Evolutionary conservation across 2,113 vertebrate genomes (phyloP), one percentile per base, ranked within the genome.

Genomic region (Potamarius usumacintae): DNA sequence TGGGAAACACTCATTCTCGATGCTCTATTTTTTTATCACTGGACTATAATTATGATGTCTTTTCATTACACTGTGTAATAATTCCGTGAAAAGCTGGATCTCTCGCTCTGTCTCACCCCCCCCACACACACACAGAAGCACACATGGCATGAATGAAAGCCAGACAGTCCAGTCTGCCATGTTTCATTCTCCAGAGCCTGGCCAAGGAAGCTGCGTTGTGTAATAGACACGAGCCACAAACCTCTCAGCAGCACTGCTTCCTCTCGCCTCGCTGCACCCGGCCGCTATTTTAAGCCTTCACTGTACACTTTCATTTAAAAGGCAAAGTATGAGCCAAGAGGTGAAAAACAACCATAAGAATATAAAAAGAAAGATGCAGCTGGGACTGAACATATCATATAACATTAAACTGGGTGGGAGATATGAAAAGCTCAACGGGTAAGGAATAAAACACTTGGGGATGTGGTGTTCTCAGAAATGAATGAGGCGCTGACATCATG

Each of bases 261-360:
- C 90, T 91, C 90, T 86, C 63, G 87, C 84, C 86, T 91, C 89
- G 90, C 65, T 89, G 91, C 92, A 90, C 88, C 78, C 85, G 7
- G 55, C 84, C 25, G 71, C 93, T 95, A 95, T 94, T 94, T 94
- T 94, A 92, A 93, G 92, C 92, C 84, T 79, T 27, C 89, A 65
- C 90, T 90, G 82, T 85, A 63, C 72, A 87, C 78, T 90, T 90
- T 67, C 62, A 81, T 30, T 80, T n/a, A 15, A 76, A 50, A 42
- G n/a, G n/a, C 2, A 48, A 63, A 57, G 27, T 25, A 79, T 87
- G 89, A 82, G 57, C 90, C 86, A 84, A 71, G 57, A 91, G 9
- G 57, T 81, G 17, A 81, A 81, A 60, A 58, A n/a, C 1, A 58
- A 60, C 17, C 17, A 58, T 6, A 20, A 81, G 4, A 58, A 18